Evolutionary conservation across 2,888 invertebrate species (phyloP).

Genomic region (Empis stercorea): DNA sequence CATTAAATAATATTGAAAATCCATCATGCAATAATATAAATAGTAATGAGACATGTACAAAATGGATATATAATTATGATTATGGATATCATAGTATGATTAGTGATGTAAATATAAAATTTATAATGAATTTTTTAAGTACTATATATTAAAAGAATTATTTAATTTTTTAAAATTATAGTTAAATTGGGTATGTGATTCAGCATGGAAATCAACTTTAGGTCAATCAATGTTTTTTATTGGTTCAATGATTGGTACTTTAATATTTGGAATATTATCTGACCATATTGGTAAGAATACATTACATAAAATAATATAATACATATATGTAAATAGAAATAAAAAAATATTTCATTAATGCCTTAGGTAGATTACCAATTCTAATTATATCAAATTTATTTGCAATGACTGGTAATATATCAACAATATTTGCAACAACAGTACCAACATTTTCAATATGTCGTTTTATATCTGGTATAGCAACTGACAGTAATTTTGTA

Average conservation of each 20-base stretch:
- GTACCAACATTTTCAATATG: slow-evolving; percentile 38
- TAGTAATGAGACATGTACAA: slow-evolving; percentile 23
- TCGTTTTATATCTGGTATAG: slow-evolving; percentile 44
- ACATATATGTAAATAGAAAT: too few species aligned
- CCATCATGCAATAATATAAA: slow-evolving; percentile 7
- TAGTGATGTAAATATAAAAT: slow-evolving; percentile 40
- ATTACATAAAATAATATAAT: too few species aligned
- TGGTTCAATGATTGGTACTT: slow-evolving; percentile 45
- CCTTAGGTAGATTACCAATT: slow-evolving; percentile 39
- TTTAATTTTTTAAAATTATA: slow-evolving; percentile 13
- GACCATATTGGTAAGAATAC: slow-evolving; percentile 37
- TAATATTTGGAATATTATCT: slow-evolving; percentile 42
- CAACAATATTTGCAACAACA: slow-evolving; percentile 38
- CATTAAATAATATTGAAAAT: slow-evolving; percentile 8
- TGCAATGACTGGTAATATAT: slow-evolving; percentile 40
- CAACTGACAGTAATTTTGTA: slow-evolving; percentile 45
- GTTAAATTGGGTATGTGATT: slow-evolving; percentile 43
- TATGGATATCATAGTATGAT: slow-evolving; percentile 45
- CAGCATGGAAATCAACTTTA: slow-evolving; percentile 44
- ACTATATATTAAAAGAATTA: background rate
- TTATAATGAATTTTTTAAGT: background rate
- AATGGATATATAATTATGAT: slow-evolving; percentile 42
- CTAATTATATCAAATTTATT: slow-evolving; percentile 41
- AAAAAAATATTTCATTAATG: background rate
- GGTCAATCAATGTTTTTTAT: slow-evolving; percentile 50